Evolutionary conservation across 2,888 invertebrate species (phyloP).

Genomic region (Acholoe squamosa): DNA sequence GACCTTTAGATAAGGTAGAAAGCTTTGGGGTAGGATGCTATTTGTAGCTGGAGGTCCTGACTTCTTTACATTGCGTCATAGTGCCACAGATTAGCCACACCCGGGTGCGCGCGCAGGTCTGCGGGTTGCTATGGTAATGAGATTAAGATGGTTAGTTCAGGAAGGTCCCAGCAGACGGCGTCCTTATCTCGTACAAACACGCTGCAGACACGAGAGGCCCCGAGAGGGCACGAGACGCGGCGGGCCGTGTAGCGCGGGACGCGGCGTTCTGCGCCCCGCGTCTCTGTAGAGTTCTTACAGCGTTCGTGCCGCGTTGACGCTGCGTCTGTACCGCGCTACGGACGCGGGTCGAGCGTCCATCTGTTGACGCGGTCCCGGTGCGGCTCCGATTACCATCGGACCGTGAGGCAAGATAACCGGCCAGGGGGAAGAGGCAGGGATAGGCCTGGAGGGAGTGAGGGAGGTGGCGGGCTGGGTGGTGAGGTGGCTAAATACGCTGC

Average conservation of each 20-base stretch:
- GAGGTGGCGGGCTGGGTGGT: not conserved
- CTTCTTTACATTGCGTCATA: slow-evolving; percentile 2
- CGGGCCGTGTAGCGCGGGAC: slow-evolving; percentile 37
- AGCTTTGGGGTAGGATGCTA: no score
- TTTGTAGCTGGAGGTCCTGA: no score
- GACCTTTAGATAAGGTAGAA: no score
- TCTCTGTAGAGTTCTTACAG: no score
- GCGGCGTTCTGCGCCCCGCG: no score
- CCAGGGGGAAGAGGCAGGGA: not conserved
- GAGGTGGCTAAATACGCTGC: no score
- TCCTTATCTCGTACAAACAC: slow-evolving; percentile 43
- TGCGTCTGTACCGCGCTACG: no score
- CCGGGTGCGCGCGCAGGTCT: not conserved
- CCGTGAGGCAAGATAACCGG: not conserved
- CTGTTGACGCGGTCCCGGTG: not conserved
- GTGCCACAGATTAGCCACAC: not conserved
- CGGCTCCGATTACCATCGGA: not conserved
- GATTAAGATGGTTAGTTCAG: not conserved
- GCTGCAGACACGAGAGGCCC: slow-evolving; percentile 25
- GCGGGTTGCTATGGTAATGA: slow-evolving; percentile 34
- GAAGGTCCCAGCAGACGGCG: not conserved
- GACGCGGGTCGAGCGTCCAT: slow-evolving; percentile 3
- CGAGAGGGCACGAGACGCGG: not conserved
- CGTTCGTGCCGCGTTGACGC: no score
- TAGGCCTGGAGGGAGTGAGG: not conserved